Conservation (phyloP, 2,888 invertebrate genomes). For the Entomobrya multifasciata region DNA sequence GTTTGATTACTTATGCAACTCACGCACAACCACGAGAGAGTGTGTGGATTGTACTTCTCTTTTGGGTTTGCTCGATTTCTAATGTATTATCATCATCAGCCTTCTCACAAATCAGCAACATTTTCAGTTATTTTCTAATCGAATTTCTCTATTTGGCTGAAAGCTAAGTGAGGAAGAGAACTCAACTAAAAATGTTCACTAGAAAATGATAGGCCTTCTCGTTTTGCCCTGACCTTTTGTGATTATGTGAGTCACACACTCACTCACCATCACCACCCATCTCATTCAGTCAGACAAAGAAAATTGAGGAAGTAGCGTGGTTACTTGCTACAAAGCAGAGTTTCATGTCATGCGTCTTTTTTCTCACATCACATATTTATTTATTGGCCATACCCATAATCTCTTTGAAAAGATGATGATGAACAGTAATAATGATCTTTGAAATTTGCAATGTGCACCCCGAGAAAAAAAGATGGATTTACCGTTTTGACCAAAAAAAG, state of each 20-base stretch:
- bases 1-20: slow-evolving; percentile 34
- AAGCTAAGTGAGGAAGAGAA: too few species aligned
- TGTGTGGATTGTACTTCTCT: too few species aligned
- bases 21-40: not conserved
- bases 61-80: too few species aligned
- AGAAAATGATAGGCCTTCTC: not conserved
- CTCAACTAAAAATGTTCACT: not conserved
- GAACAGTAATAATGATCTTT: not conserved
- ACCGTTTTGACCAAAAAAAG: slow-evolving; percentile 8
- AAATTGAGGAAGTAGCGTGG: slow-evolving; percentile 56
- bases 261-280: too few species aligned
- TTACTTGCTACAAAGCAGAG: too few species aligned
- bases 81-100: not conserved
- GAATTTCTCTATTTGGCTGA: too few species aligned
- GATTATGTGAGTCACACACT: slow-evolving; percentile 23
- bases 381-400: slow-evolving; percentile 49
- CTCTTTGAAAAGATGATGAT: not conserved
- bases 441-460: not conserved
- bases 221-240: slow-evolving; percentile 21
- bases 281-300: not conserved
- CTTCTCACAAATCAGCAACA: slow-evolving; percentile 13
- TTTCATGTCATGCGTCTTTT: not conserved
- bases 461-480: slow-evolving; percentile 23
- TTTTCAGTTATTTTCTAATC: not conserved
- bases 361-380: not conserved